A percentile compares a stretch with the other conserved stretches of the same genome.
phyloP scores from a whole-genome alignment of 1,140 invertebrate species.

The Platorchestia sp. region DNA sequence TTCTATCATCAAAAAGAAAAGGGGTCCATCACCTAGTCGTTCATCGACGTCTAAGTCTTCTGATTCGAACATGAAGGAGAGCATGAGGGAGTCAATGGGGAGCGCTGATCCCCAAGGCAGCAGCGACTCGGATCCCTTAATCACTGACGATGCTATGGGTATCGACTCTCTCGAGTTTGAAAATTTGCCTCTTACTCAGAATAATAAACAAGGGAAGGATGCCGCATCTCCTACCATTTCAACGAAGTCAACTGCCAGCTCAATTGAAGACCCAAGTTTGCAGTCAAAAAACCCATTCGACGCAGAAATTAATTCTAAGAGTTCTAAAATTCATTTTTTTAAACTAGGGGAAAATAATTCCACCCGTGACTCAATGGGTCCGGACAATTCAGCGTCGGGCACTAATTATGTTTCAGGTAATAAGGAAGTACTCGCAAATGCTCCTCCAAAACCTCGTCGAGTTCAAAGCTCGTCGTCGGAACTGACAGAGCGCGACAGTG shows the following conservation, averaged over 20 bases:
- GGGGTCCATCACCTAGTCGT: neutral
- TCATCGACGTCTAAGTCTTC: neutral
- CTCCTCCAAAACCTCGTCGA: neutral
- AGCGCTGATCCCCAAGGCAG: neutral
- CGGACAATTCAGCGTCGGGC: neutral
- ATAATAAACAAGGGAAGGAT: neutral
- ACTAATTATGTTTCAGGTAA: neutral
- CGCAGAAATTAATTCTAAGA: neutral
- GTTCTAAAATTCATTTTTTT: neutral
- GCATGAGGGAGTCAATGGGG: neutral
- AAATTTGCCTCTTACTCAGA: neutral
- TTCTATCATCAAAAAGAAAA: constrained; percentile 26
- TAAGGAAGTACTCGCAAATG: neutral
- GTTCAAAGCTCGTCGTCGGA: neutral
- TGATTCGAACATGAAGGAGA: constrained; percentile 3
- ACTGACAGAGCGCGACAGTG: neutral
- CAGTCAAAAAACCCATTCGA: neutral
- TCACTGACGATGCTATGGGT: neutral
- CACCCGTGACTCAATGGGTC: neutral
- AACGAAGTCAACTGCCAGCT: neutral
- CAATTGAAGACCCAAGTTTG: neutral
- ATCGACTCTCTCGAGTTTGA: constrained; percentile 6
- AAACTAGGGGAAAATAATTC: neutral
- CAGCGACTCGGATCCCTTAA: neutral
- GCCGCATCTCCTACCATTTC: neutral